Evolutionary conservation across 2,113 vertebrate genomes (phyloP).

Genomic region (Ornithorhynchus anatinus): DNA sequence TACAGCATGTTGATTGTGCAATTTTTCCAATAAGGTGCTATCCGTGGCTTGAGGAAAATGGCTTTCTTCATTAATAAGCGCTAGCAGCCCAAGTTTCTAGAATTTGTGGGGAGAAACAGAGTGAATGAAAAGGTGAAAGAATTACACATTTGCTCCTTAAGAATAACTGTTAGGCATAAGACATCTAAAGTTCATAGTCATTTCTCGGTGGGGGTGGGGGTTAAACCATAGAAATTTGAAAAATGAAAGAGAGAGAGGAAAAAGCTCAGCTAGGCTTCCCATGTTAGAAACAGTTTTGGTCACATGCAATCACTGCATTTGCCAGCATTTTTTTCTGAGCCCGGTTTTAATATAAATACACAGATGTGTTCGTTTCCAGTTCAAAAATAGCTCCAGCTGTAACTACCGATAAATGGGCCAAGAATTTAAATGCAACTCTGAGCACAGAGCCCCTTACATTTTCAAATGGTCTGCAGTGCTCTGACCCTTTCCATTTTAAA

Average conservation of each 20-base stretch:
- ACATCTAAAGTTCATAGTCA: background rate
- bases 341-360: no score
- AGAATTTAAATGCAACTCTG: constrained; percentile 22
- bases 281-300: no score
- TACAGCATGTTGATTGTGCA: constrained; percentile 93
- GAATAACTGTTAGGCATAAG: no score
- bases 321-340: no score
- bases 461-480: constrained; percentile 39
- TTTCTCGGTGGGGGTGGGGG: no score
- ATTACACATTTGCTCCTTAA: no score
- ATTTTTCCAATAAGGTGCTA: constrained; percentile 88
- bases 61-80: constrained; percentile 96
- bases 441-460: background rate
- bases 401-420: constrained; percentile 26
- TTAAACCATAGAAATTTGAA: no score
- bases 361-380: background rate
- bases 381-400: background rate
- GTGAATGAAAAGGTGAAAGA: background rate
- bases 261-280: background rate
- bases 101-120: constrained; percentile 10
- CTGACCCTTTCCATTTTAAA: constrained; percentile 32
- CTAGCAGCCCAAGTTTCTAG: constrained; percentile 94
- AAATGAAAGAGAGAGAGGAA: background rate
- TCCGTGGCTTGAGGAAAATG: constrained; percentile 97
- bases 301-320: no score